Conservation (phyloP, 2,888 invertebrate species). For the Enoplolaimus lenunculus region DNA sequence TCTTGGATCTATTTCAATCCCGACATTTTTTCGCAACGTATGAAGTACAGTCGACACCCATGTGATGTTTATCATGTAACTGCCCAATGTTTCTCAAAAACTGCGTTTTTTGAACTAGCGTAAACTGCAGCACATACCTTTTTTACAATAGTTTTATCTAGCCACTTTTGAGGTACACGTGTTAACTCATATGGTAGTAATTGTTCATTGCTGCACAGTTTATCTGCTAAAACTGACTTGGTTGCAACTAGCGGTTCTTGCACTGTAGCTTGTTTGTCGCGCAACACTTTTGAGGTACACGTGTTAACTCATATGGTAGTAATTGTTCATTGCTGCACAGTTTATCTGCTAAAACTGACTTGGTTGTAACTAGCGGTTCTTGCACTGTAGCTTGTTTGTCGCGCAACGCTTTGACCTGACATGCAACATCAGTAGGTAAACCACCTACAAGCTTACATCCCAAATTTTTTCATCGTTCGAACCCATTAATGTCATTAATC, state of each 20-base stretch:
- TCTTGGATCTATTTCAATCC: too few relatives aligned
- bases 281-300: too few relatives aligned
- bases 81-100: neutral
- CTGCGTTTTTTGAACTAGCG: neutral
- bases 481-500: too few relatives aligned
- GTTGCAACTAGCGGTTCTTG: neutral
- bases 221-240: neutral
- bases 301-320: too few relatives aligned
- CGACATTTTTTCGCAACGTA: too few relatives aligned
- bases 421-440: neutral
- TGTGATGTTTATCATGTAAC: neutral
- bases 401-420: conserved; percentile 1
- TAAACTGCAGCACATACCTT: neutral
- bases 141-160: neutral
- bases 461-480: neutral
- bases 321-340: too few relatives aligned
- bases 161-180: neutral
- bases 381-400: neutral
- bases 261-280: too few relatives aligned
- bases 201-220: neutral
- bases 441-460: conserved; percentile 8
- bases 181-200: neutral
- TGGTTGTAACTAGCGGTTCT: neutral
- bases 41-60: neutral
- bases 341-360: conserved; percentile 5